phyloP scores from a whole-genome alignment of 2,888 invertebrate genomes.

The Meliscaeva auricollis region DNA sequence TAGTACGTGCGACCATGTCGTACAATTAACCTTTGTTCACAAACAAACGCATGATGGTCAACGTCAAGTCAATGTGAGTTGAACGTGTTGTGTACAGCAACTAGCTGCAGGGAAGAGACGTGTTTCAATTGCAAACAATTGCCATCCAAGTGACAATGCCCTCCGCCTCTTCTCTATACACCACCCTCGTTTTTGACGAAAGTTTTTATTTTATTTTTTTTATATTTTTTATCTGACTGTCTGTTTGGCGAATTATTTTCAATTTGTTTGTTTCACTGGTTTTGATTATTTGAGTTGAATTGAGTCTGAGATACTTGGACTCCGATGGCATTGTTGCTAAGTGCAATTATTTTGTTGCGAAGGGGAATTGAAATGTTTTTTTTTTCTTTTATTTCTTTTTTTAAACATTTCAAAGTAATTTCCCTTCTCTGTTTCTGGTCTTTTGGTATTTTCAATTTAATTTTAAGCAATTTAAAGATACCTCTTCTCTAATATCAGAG shows the following conservation, averaged over 20 bases:
- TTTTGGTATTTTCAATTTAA: conserved; percentile 54
- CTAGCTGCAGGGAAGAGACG: conserved; percentile 42
- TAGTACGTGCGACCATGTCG: neutral
- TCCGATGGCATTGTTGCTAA: conserved; percentile 58
- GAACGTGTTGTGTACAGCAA: conserved; percentile 12
- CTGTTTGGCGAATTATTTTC: conserved; percentile 67
- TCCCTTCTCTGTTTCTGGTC: conserved; percentile 1
- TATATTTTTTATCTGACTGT: conserved; percentile 29
- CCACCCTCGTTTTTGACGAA: conserved; percentile 49
- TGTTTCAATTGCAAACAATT: conserved; percentile 71
- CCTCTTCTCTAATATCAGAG: neutral
- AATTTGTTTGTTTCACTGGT: conserved; percentile 67
- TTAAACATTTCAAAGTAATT: conserved; percentile 22
- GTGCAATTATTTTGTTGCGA: conserved; percentile 49
- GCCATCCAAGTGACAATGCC: conserved; percentile 61
- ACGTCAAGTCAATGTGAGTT: conserved; percentile 40
- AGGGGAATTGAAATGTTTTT: conserved; percentile 32
- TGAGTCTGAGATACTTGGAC: conserved; percentile 8
- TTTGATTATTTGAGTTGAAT: conserved; percentile 51
- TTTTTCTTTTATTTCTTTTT: conserved; percentile 4
- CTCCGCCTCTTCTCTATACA: neutral
- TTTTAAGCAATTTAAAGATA: conserved; percentile 60
- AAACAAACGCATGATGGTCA: conserved; percentile 67
- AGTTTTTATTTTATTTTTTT: conserved; percentile 27
- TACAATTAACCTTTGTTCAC: conserved; percentile 22